Evolutionary conservation across 2,888 invertebrate genomes (phyloP).

Genomic region (Melolontha melolontha): DNA sequence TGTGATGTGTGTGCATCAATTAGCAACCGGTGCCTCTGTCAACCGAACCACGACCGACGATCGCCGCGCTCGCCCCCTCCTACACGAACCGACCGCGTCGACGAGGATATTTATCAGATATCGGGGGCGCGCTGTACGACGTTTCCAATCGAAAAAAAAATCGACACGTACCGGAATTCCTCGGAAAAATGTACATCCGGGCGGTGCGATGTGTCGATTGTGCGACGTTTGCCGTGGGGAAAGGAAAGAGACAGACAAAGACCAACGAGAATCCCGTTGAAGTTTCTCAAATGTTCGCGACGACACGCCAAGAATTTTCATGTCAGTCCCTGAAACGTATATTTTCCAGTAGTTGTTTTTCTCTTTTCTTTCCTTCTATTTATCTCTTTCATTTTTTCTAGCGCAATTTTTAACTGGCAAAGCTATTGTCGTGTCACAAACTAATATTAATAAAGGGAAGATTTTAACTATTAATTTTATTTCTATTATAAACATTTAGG

Average conservation of each 20-base stretch:
- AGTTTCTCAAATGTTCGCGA: constrained; percentile 9
- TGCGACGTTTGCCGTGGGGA: constrained; percentile 13
- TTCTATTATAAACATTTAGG: no score
- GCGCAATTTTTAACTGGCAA: no score
- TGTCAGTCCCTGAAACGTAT: constrained; percentile 8
- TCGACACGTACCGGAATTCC: constrained; percentile 35
- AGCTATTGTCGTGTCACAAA: no score
- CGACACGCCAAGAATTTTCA: constrained; percentile 13
- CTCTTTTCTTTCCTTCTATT: no score
- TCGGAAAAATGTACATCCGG: constrained; percentile 15
- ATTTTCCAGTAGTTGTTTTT: no score
- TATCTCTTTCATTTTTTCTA: no score
- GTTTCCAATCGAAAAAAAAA: constrained; percentile 18
- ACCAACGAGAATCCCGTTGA: constrained; percentile 1
- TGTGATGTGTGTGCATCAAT: constrained; percentile 55
- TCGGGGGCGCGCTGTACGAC: background rate
- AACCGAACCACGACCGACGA: constrained; percentile 44
- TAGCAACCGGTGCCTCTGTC: constrained; percentile 51
- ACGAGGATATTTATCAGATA: background rate
- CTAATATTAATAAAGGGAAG: no score
- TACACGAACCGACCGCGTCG: background rate
- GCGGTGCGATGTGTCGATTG: constrained; percentile 2
- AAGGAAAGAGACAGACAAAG: no score
- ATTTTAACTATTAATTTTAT: no score
- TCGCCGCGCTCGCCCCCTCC: constrained; percentile 41